Percentiles rank a stretch among this genome's conserved stretches.
phyloP scores from a whole-genome alignment of 2,113 vertebrate species.

The Pagrus major region DNA sequence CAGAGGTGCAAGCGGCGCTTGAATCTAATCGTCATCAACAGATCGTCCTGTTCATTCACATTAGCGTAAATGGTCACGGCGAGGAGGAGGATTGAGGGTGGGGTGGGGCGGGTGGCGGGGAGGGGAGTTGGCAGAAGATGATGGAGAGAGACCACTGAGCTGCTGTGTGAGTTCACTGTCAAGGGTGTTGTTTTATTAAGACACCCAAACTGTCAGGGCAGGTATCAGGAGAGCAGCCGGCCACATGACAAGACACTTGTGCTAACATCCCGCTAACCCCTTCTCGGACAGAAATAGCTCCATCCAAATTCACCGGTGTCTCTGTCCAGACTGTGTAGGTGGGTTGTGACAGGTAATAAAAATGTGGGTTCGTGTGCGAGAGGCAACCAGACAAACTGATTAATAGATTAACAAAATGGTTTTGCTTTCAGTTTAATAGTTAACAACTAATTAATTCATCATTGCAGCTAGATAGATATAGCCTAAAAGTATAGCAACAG shows the following conservation, averaged over 20 bases:
- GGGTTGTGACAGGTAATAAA: conserved; percentile 35
- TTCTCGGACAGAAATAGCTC: conserved; percentile 49
- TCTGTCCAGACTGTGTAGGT: conserved; percentile 34
- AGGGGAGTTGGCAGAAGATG: conserved; percentile 23
- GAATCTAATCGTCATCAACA: conserved; percentile 60
- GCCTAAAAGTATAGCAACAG: too few relatives aligned
- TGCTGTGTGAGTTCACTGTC: conserved; percentile 48
- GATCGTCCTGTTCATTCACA: conserved; percentile 55
- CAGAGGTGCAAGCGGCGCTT: conserved; percentile 29
- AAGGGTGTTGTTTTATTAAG: conserved; percentile 75
- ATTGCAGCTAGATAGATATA: too few relatives aligned
- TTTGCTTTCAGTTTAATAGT: too few relatives aligned
- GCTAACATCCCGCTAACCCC: conserved; percentile 40
- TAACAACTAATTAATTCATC: too few relatives aligned
- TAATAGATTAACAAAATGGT: too few relatives aligned
- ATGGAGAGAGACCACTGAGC: conserved; percentile 39
- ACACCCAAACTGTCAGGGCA: conserved; percentile 61
- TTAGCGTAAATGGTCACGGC: conserved; percentile 55
- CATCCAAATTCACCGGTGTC: conserved; percentile 42
- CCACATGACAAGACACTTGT: conserved; percentile 48
- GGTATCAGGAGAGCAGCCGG: conserved; percentile 58
- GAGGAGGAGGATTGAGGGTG: background rate
- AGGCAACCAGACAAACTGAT: too few relatives aligned
- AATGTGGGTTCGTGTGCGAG: background rate
- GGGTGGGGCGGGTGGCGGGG: background rate